A percentile compares a stretch with the other conserved stretches of the same genome.
These are phyloP conservation scores for Thunnus maccoyii DNA, from an alignment of 2,113 vertebrate genomes.

Conservation along the genomic window DNA sequence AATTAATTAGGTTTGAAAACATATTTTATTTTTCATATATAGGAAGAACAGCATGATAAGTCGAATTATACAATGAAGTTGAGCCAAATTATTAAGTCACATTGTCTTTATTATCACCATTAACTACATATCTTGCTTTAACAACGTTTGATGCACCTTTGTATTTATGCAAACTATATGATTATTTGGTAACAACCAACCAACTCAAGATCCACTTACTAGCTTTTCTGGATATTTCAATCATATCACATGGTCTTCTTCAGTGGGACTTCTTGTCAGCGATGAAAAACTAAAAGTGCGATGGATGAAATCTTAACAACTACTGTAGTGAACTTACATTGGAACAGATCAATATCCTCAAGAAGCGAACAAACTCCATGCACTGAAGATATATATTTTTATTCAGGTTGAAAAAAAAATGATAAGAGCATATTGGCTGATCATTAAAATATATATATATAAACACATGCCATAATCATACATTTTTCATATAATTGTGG, in stretches of 20 bases:
- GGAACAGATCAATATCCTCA: too few relatives aligned
- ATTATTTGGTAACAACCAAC: constrained; percentile 2
- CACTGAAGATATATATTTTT: too few relatives aligned
- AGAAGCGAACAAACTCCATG: too few relatives aligned
- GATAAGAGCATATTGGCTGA: too few relatives aligned
- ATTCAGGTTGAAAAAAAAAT: too few relatives aligned
- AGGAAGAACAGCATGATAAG: background rate
- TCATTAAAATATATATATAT: too few relatives aligned
- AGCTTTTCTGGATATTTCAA: too few relatives aligned
- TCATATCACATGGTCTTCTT: background rate
- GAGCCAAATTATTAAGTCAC: background rate
- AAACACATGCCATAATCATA: too few relatives aligned
- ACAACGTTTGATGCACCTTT: too few relatives aligned
- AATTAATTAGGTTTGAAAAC: background rate
- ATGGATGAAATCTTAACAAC: too few relatives aligned
- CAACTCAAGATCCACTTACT: background rate
- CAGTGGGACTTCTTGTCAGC: background rate
- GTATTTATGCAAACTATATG: background rate
- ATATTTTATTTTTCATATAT: background rate
- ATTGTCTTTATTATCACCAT: constrained; percentile 1
- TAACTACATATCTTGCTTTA: background rate
- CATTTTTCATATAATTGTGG: too few relatives aligned
- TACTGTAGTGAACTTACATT: too few relatives aligned
- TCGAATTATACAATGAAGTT: background rate
- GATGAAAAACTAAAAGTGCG: background rate